Conservation (phyloP, 2,888 invertebrate genomes). For the Coremacera marginata region DNA sequence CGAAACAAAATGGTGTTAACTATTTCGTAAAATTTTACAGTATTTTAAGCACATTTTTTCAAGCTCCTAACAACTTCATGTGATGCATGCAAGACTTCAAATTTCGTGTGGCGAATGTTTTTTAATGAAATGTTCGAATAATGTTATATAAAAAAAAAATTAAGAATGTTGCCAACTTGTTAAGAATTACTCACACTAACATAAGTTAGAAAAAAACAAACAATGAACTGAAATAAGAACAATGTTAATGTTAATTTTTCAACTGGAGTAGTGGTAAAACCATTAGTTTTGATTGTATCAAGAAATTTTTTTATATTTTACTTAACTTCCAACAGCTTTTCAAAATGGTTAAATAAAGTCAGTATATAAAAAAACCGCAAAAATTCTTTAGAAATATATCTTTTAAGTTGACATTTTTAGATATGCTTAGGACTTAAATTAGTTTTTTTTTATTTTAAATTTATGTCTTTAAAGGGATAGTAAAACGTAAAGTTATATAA, state of each 20-base stretch:
- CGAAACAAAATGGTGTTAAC: conserved; percentile 55
- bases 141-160: background rate
- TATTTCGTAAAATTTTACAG: background rate
- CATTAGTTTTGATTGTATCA: background rate
- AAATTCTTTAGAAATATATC: background rate
- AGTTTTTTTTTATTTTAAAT: background rate
- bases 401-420: background rate
- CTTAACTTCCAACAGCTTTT: conserved; percentile 15
- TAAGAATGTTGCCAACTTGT: background rate
- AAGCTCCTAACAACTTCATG: conserved; percentile 29
- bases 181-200: background rate
- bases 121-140: conserved; percentile 16
- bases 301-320: background rate
- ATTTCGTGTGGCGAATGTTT: conserved; percentile 25
- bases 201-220: background rate
- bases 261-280: background rate
- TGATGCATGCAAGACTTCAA: background rate
- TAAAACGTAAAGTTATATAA: background rate
- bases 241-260: conserved; percentile 10
- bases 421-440: background rate
- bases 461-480: background rate
- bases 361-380: no score
- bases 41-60: background rate
- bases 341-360: background rate
- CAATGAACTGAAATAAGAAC: conserved; percentile 25